Base-by-base conservation (phyloP, 2,888 invertebrate species). In the Acrobasis suavella region DNA sequence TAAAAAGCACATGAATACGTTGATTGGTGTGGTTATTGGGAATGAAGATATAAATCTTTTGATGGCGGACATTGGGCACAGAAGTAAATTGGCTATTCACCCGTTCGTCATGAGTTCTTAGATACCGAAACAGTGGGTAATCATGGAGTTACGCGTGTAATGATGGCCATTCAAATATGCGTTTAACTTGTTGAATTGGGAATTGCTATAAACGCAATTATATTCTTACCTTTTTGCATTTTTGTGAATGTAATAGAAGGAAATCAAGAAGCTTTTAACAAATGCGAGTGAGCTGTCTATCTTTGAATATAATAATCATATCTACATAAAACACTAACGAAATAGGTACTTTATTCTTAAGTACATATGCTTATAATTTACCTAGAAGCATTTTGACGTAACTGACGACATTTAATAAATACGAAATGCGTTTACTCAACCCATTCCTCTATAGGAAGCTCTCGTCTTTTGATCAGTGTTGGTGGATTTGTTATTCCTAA, bases 11-110 rank as follows among this genome's bases (percentile, higher is more conserved):
- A 67, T 77, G 77, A 80, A 80, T 74, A 69, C 70, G 62, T 62
- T 80, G 76, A 81, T 81, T 80, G 76, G 67, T 73, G 68, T 70
- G 70, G 75, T 76, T 77, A 77, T 75, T 71, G 71, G 67, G 69
- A 69, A 81, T 76, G 72, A 74, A 78, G 80, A 75, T 70, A 64
- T 69, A 49, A 46, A 65, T 58, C 60, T 65, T 65, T 68, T 55
- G 67, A 66, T 72, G 68, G 66, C 65, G 68, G 69, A 69, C 66
- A 67, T 66, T 66, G 62, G 62, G 63, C 62, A 72, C 75, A 76
- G 77, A 75, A 76, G 78, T 86, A 85, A 87, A 87, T 87, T 86
- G 81, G 74, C 81, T 81, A 87, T 89, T 88, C 81, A 85, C 62
- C 22, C 54, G 65, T 73, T 69, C 71, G 68, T 70, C 68, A 66